These are phyloP conservation scores for Mus pahari DNA, from an alignment of 2,113 vertebrate species.

Conservation along the genomic window DNA sequence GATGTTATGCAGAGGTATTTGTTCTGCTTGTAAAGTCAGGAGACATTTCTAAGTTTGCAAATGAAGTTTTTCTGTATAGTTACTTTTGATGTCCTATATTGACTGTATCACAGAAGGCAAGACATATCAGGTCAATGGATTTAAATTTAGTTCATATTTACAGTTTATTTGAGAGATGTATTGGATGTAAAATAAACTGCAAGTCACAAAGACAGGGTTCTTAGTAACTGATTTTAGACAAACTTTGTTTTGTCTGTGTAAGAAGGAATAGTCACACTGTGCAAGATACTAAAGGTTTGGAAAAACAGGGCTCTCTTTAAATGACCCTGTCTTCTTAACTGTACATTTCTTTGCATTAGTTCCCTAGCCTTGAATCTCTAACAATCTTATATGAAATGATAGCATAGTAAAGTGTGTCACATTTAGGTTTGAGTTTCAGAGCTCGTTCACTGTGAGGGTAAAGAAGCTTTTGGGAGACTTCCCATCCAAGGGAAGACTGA, in stretches of 20 bases:
- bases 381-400: neutral
- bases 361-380: neutral
- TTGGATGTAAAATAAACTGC: neutral
- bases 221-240: slow-evolving; percentile 13
- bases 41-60: slow-evolving; percentile 61
- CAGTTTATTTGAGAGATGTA: neutral
- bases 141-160: slow-evolving; percentile 35
- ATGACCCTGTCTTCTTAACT: slow-evolving; percentile 15
- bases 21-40: slow-evolving; percentile 54
- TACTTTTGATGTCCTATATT: slow-evolving; percentile 52
- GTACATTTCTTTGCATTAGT: neutral
- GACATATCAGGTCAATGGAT: slow-evolving; percentile 19
- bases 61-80: slow-evolving; percentile 45
- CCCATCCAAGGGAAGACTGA: neutral
- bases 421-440: slow-evolving; percentile 25
- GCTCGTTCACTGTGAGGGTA: neutral
- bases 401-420: neutral
- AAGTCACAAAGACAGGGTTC: neutral
- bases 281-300: slow-evolving; percentile 38
- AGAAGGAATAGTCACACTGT: neutral
- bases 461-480: slow-evolving; percentile 8
- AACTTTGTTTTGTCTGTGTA: slow-evolving; percentile 31
- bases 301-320: neutral
- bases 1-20: slow-evolving; percentile 15
- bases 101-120: slow-evolving; percentile 37